phyloP scores from a whole-genome alignment of 2,888 invertebrate species.

The Galeruca laticollis region DNA sequence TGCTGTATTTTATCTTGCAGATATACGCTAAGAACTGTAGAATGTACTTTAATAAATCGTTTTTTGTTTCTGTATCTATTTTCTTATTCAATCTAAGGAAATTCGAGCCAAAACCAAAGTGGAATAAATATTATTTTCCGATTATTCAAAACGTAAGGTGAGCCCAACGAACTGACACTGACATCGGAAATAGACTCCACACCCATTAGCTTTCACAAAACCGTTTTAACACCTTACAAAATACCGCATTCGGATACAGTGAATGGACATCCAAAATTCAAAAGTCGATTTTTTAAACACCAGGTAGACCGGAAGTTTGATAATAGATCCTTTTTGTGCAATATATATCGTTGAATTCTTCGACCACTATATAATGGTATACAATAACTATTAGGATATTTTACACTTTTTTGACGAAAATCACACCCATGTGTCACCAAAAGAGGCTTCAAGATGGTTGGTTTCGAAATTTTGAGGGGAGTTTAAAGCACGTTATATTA shows the following conservation, averaged over 20 bases:
- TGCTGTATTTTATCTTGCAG: too few relatives aligned
- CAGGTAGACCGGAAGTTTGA: slow-evolving; percentile 51
- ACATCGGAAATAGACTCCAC: slow-evolving; percentile 30
- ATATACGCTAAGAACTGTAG: too few relatives aligned
- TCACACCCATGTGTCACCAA: slow-evolving; percentile 33
- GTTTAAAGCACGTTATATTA: background rate
- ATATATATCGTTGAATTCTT: slow-evolving; percentile 41
- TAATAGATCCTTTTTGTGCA: slow-evolving; percentile 47
- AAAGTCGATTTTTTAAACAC: slow-evolving; percentile 44
- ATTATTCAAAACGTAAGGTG: background rate
- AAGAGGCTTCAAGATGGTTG: slow-evolving; percentile 28
- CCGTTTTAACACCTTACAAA: slow-evolving; percentile 39
- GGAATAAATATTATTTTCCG: background rate
- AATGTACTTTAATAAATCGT: too few relatives aligned
- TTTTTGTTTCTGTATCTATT: too few relatives aligned
- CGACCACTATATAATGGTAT: slow-evolving; percentile 45
- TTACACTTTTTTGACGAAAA: slow-evolving; percentile 45
- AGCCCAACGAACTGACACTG: background rate
- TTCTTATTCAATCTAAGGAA: too few relatives aligned
- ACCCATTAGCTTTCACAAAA: slow-evolving; percentile 18
- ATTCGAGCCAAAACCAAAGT: too few relatives aligned
- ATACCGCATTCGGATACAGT: slow-evolving; percentile 35
- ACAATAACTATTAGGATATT: slow-evolving; percentile 44
- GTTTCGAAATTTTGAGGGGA: slow-evolving; percentile 16
- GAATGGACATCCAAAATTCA: slow-evolving; percentile 28